These are phyloP conservation scores for Drosophila kanekoi DNA, from an alignment of 2,888 invertebrate species.

Conservation along the genomic window DNA sequence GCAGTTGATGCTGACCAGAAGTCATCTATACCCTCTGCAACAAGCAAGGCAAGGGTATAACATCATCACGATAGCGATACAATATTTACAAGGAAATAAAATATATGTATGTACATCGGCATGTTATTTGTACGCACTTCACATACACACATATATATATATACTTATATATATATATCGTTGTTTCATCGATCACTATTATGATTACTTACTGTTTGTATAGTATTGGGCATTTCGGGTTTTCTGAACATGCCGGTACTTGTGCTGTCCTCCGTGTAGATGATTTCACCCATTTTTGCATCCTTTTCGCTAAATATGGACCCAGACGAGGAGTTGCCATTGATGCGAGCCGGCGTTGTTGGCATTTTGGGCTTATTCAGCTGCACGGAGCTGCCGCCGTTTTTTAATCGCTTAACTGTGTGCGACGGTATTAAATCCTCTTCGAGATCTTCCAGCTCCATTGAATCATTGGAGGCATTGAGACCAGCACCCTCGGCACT, in stretches of 20 bases:
- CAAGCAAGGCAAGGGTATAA: no score
- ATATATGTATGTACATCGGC: neutral
- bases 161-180: neutral
- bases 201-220: slow-evolving; percentile 65
- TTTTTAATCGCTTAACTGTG: slow-evolving; percentile 86
- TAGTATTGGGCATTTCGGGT: slow-evolving; percentile 77
- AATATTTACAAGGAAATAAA: neutral
- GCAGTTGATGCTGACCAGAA: no score
- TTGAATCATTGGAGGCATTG: slow-evolving; percentile 85
- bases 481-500: slow-evolving; percentile 70
- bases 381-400: slow-evolving; percentile 82
- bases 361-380: slow-evolving; percentile 65
- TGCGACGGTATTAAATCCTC: slow-evolving; percentile 86
- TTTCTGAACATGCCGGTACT: slow-evolving; percentile 84
- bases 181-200: neutral
- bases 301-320: slow-evolving; percentile 29
- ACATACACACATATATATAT: neutral
- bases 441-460: slow-evolving; percentile 86
- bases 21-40: no score
- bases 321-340: slow-evolving; percentile 71
- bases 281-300: slow-evolving; percentile 83
- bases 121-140: no score
- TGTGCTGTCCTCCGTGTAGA: slow-evolving; percentile 83
- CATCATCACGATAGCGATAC: neutral
- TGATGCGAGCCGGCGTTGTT: slow-evolving; percentile 70